Evolutionary conservation across 2,888 invertebrate genomes (phyloP).

Genomic region (Amphipyra tragopoginis): DNA sequence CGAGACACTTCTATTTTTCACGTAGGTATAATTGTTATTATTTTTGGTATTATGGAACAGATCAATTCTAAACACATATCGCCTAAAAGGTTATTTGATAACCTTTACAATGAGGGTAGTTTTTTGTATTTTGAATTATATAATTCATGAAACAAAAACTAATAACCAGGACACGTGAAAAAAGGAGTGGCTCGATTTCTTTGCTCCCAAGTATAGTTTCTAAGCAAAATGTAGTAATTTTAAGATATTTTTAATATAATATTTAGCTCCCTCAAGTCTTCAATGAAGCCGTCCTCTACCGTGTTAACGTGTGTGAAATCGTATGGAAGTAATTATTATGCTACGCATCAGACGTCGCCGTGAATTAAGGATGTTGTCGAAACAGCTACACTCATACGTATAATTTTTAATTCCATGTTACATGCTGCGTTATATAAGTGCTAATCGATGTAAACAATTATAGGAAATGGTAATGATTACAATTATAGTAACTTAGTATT

Average conservation of each 20-base stretch:
- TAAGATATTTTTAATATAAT: not conserved
- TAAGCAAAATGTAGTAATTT: not conserved
- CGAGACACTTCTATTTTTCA: no score
- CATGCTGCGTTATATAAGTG: constrained; percentile 38
- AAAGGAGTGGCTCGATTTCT: no score
- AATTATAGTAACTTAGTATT: not conserved
- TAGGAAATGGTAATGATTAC: constrained; percentile 21
- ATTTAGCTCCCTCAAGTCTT: constrained; percentile 28
- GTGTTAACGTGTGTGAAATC: constrained; percentile 76
- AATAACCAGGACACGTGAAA: no score
- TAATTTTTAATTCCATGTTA: constrained; percentile 46
- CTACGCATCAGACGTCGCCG: constrained; percentile 68
- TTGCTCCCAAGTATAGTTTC: no score
- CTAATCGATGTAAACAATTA: constrained; percentile 34
- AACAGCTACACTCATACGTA: constrained; percentile 38
- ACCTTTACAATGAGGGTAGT: no score
- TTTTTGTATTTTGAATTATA: no score
- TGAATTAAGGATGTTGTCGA: constrained; percentile 70
- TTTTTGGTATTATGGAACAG: no score
- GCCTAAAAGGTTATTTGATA: no score
- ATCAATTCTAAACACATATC: no score
- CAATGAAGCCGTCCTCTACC: constrained; percentile 42
- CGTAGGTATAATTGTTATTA: no score
- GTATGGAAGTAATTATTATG: constrained; percentile 78
- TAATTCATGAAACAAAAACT: no score